phyloP scores from a whole-genome alignment of 2,797 vertebrate genomes.

The Phoebastria nigripes region DNA sequence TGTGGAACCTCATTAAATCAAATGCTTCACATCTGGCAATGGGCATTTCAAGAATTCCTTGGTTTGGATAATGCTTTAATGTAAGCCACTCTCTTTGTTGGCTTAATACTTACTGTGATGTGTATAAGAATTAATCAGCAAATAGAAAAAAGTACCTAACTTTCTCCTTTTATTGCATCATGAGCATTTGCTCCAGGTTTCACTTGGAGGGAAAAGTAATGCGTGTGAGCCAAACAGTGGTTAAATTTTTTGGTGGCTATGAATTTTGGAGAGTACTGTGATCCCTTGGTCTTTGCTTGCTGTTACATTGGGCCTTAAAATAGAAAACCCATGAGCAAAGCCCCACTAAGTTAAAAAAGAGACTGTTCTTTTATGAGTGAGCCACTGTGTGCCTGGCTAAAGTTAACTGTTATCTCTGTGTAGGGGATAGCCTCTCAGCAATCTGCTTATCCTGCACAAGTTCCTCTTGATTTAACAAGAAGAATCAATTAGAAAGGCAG shows the following conservation, averaged over 20 bases:
- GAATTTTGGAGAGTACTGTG: neutral
- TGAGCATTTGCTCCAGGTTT: neutral
- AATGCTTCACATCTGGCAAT: neutral
- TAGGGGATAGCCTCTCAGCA: neutral
- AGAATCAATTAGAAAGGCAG: slow-evolving; percentile 53
- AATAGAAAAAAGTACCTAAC: neutral
- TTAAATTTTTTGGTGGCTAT: neutral
- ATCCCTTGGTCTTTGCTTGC: neutral
- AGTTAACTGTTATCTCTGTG: neutral
- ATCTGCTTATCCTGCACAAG: neutral
- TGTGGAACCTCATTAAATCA: neutral
- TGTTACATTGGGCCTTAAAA: neutral
- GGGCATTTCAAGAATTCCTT: neutral
- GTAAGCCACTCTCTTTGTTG: neutral
- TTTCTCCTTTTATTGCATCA: neutral
- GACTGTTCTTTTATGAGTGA: neutral
- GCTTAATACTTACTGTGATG: neutral
- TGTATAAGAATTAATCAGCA: neutral
- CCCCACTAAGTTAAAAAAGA: neutral
- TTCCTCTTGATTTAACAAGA: slow-evolving; percentile 25
- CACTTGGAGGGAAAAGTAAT: neutral
- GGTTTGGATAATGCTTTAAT: neutral
- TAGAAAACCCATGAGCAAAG: neutral
- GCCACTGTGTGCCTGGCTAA: neutral
- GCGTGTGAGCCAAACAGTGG: fast-evolving